phyloP scores from a whole-genome alignment of 64 coral and sea anemone species.

The Platygyra sinensis region DNA sequence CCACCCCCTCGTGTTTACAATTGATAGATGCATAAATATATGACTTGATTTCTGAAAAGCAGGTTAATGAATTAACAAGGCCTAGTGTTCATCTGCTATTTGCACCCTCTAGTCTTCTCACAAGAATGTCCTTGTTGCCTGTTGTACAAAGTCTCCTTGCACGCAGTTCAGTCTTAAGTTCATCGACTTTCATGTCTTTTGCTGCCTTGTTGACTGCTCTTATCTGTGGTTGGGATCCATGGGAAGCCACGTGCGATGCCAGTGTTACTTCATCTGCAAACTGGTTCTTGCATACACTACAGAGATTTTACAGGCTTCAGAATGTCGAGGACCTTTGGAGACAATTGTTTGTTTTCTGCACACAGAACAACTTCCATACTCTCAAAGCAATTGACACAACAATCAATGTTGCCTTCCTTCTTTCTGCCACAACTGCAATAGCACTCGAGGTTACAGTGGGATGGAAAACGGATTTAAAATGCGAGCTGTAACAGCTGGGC shows the following conservation, averaged over 20 bases:
- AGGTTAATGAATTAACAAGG: not conserved
- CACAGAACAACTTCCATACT: constrained; percentile 42
- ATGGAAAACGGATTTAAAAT: constrained; percentile 61
- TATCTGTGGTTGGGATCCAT: constrained; percentile 22
- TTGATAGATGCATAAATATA: no score
- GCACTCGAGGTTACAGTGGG: constrained; percentile 42
- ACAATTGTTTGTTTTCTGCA: constrained; percentile 33
- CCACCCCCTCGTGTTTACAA: no score
- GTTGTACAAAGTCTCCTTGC: constrained; percentile 6
- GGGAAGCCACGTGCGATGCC: constrained; percentile 24
- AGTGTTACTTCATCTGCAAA: constrained; percentile 49
- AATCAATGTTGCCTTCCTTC: constrained; percentile 17
- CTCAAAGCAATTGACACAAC: constrained; percentile 25
- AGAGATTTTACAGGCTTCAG: constrained; percentile 10
- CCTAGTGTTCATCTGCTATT: constrained; percentile 53
- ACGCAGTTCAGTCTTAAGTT: constrained; percentile 32
- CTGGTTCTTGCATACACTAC: constrained; percentile 9
- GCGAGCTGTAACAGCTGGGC: constrained; percentile 51
- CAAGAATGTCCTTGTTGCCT: constrained; percentile 42
- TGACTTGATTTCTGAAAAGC: no score
- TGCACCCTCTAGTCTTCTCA: constrained; percentile 45
- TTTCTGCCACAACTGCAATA: constrained; percentile 45
- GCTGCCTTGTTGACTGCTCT: constrained; percentile 20
- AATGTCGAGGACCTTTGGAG: constrained; percentile 33
- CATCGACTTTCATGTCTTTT: constrained; percentile 28